Evolutionary conservation across 2,797 vertebrate species (phyloP), one percentile per base, ranked within the genome.

Genomic region (Acridotheres tristis): DNA sequence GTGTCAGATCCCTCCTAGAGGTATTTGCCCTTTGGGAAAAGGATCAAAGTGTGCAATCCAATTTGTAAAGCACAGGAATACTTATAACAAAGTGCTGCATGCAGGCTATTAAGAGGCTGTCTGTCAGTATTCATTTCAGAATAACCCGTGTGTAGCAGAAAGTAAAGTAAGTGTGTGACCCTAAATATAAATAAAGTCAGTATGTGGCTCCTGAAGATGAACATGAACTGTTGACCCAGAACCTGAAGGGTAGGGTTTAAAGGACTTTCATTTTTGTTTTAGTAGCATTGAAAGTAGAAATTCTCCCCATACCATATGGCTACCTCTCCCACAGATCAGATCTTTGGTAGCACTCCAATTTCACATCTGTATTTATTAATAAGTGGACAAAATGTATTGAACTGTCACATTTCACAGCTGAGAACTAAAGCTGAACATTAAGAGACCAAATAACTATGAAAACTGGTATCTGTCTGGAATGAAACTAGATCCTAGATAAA

Each of bases 201-300:
- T 57, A 50, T 58, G 50, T 36, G 30, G 50, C 22, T 81, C 36
- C 50, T 89, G 69, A 82, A 93, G 67, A 51, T 89, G 65, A 88
- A 68, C 2, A 1, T 43, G 50, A 88, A 62, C 72, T 91, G 62
- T 22, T 71, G 89, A 80, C 34, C n/a, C 78, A 76, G 42, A 69
- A 82, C 43, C n/a, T 71, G 45, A 90, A 94, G 78, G 57, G 77
- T 42, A 87, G 38, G 22, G 19, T 85, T 90, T 90, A 90, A 89
- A 87, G 29, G 54, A 71, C 58, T 75, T 68, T 72, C 9, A 36
- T 92, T 88, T 83, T 85, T 65, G 50, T 73, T 93, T 89, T 61
- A 92, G 50, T 47, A 94, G 57, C 32, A 58, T 88, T 75, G 65
- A 83, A 94, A 84, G 58, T 3, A 91, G 55, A 86, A 89, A 80